Conservation (phyloP, 2,113 vertebrate species). For the Pomatorhinus ruficollis region DNA sequence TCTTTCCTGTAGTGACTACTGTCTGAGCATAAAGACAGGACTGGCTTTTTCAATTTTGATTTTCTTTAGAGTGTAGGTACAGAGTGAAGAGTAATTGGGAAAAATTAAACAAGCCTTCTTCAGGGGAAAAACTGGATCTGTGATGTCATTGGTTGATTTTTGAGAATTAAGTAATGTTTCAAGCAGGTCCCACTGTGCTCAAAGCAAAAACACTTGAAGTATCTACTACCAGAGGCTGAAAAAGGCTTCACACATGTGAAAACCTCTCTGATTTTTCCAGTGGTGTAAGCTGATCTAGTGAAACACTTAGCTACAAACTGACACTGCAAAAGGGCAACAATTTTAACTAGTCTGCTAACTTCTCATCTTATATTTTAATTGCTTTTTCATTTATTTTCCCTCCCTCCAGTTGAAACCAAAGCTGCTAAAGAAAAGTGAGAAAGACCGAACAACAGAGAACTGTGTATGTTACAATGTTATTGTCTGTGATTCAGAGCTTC, state of each 20-base stretch:
- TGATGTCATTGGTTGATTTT: not conserved
- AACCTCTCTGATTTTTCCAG: not conserved
- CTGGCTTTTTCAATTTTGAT: not conserved
- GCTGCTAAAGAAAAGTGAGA: constrained; percentile 13
- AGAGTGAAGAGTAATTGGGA: not conserved
- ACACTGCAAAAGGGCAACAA: not conserved
- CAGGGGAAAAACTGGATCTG: not conserved
- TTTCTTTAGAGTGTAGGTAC: not conserved
- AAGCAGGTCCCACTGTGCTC: not conserved
- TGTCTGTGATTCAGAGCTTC: not conserved
- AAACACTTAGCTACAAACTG: not conserved
- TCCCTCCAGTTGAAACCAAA: constrained; percentile 68
- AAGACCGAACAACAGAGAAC: constrained; percentile 28
- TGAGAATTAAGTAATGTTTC: not conserved
- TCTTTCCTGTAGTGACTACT: not conserved
- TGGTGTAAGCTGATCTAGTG: not conserved
- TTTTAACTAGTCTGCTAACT: not conserved
- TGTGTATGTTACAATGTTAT: not conserved
- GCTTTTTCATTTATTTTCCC: not conserved
- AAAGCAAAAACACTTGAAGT: not conserved
- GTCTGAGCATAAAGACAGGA: not conserved
- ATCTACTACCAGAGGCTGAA: not conserved
- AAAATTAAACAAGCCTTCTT: not conserved
- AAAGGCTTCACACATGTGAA: not conserved
- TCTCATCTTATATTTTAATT: not conserved